phyloP scores from a whole-genome alignment of 2,888 invertebrate species.

The Sturmia bella region DNA sequence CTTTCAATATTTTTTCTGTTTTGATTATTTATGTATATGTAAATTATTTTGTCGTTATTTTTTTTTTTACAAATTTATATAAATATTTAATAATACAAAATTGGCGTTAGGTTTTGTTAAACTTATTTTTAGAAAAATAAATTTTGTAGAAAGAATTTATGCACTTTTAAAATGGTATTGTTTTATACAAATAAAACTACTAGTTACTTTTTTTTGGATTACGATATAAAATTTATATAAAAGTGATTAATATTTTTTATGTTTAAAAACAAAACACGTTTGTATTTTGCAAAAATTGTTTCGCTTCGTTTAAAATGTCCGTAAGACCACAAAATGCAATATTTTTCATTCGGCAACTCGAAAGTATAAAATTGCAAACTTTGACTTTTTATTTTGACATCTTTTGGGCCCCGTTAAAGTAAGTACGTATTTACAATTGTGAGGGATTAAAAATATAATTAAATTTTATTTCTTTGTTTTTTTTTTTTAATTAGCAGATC shows the following conservation, averaged over 20 bases:
- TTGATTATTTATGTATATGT: constrained; percentile 10
- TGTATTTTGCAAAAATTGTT: constrained; percentile 14
- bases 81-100: constrained; percentile 58
- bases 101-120: constrained; percentile 57
- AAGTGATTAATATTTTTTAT: constrained; percentile 16
- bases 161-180: constrained; percentile 34
- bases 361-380: too few species aligned
- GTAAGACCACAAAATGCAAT: too few species aligned
- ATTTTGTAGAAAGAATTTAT: constrained; percentile 30
- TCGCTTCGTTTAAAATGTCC: background rate
- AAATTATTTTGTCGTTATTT: constrained; percentile 18
- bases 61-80: constrained; percentile 39
- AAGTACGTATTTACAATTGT: too few species aligned
- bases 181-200: constrained; percentile 62
- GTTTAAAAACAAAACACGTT: constrained; percentile 24
- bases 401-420: too few species aligned
- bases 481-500: too few species aligned
- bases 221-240: constrained; percentile 10
- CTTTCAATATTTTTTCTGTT: constrained; percentile 52
- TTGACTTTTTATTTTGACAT: too few species aligned
- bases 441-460: too few species aligned
- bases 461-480: too few species aligned
- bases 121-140: constrained; percentile 58
- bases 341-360: too few species aligned
- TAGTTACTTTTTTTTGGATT: constrained; percentile 8